phyloP scores from a whole-genome alignment of 2,888 invertebrate species.

The Drosophila neotestacea region DNA sequence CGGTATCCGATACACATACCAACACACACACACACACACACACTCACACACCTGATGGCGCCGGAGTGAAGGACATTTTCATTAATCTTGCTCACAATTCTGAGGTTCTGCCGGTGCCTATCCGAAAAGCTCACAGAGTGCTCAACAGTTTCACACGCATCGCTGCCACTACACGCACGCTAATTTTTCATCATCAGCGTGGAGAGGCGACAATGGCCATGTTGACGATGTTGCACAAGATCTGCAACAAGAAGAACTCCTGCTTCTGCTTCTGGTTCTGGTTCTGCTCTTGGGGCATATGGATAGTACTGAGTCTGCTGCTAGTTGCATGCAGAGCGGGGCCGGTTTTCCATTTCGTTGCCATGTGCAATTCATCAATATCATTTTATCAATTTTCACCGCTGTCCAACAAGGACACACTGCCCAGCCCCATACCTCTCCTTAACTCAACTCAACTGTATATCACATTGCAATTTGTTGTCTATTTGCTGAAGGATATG shows the following conservation, averaged over 20 bases:
- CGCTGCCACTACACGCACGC: slow-evolving; percentile 57
- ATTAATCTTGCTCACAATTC: slow-evolving; percentile 73
- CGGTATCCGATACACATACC: not conserved
- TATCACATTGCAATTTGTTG: slow-evolving; percentile 80
- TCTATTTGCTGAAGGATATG: slow-evolving; percentile 80
- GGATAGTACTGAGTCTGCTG: slow-evolving; percentile 4
- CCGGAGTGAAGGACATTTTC: slow-evolving; percentile 50
- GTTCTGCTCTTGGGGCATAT: not conserved
- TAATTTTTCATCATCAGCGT: slow-evolving; percentile 79
- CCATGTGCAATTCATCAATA: slow-evolving; percentile 83
- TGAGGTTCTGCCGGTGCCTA: slow-evolving; percentile 28
- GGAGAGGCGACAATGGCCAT: slow-evolving; percentile 57
- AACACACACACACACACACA: slow-evolving; percentile 17
- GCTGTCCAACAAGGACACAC: slow-evolving; percentile 67
- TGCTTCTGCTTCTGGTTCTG: slow-evolving; percentile 7
- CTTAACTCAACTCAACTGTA: slow-evolving; percentile 66
- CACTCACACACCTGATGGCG: slow-evolving; percentile 39
- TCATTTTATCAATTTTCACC: slow-evolving; percentile 84
- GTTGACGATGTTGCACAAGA: slow-evolving; percentile 63
- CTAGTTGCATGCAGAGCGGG: slow-evolving; percentile 16
- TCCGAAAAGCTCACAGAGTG: slow-evolving; percentile 12
- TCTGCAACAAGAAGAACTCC: slow-evolving; percentile 37
- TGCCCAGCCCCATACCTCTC: not conserved
- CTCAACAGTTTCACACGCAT: slow-evolving; percentile 56
- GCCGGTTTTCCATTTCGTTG: slow-evolving; percentile 58